Evolutionary conservation across 2,888 invertebrate species (phyloP), one percentile per base, ranked within the genome.

Genomic region (Pediacus dermestoides): DNA sequence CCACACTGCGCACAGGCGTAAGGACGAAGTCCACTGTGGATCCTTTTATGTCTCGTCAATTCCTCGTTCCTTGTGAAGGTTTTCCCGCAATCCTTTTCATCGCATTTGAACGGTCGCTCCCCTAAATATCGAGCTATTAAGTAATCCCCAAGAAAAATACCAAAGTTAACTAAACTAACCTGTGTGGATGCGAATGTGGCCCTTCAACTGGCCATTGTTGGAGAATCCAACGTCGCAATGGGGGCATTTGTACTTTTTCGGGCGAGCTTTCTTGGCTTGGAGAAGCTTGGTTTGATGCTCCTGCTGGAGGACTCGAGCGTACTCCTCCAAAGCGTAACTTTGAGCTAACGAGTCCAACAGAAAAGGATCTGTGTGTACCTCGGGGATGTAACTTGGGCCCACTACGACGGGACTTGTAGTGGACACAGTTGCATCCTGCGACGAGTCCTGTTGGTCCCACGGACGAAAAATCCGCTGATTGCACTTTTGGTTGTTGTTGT

Each of bases 11-110:
- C 73, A 63, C 95, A 96, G 0, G 88, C 81, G 64, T 85, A 94
- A 1, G 94, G 89, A 30, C 89, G 75, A 0, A 89, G 72, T 0
- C 91, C 91, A 0, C 89, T 87, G 66, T 92, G 92, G 30, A 92
- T 92, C 48, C 91, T 74, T 61, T 88, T 88, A 66, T 93, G 92
- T n/a, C 92, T 76, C 0, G 92, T 93, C 53, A 93, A 67, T 61
- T 93, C 92, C 62, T 93, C 92, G 67, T 93, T 93, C 48, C 92
- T 77, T 0, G 92, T 92, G 60, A 93, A 93, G 0, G 88, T 86
- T 65, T 92, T 92, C 0, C 88, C 88, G 61, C 92, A 93, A 28
- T 82, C 82, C 48, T 82, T 82, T 38, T 84, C 82, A 40, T 90
- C 89, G 60, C 92, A 93, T 53, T 85, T 85, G 62, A 85, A 93